Base-by-base conservation (phyloP, 2,113 vertebrate genomes). In the Serilophus lunatus region DNA sequence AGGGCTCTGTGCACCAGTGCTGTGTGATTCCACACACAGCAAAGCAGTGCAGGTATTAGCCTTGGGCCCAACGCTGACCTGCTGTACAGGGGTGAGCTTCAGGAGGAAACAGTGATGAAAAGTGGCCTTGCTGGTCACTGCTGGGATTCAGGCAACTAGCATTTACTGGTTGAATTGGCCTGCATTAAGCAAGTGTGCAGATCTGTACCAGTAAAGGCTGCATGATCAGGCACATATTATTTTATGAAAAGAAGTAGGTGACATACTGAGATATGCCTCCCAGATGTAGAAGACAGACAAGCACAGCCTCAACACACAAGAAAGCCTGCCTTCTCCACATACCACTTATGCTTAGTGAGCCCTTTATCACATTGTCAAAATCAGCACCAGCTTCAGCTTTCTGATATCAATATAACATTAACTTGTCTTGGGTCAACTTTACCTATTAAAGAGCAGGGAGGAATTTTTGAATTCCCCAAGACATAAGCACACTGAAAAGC, bases 381-480 rank as follows among this genome's bases (percentile, higher is more conserved):
- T 90, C 85, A 93, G 75, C 93, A 86, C 35, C 90, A 88, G 89
- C 82, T 74, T 54, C 82, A 91, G 71, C 64, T 75, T n/a, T 66
- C 93, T 94, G 92, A 66, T 86, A 59, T 6, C 78, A 47, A 86
- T 33, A 56, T 0, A 77, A 35, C 40, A 47, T 54, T 44, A 31
- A 60, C 79, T 90, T 78, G 33, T n/a, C 90, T 20, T 17, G 71
- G 82, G 80, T 84, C 82, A 71, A 3, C 44, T 24, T 36, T n/a
- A 20, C 63, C 82, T 89, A 42, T 76, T 60, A 77, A 88, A 90
- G 59, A 86, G 63, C 4, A 5, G 74, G 44, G 47, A 53, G 80
- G 68, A 81, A 90, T 78, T 90, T 66, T 82, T 78, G 79, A 86
- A 90, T 77, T 90, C 42, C 88, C 80, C 1, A 0, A 72, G 61